A percentile compares a stretch with the other conserved stretches of the same genome.
These are phyloP conservation scores for Rhingia rostrata DNA, from an alignment of 2,888 invertebrate genomes.

Conservation along the genomic window DNA sequence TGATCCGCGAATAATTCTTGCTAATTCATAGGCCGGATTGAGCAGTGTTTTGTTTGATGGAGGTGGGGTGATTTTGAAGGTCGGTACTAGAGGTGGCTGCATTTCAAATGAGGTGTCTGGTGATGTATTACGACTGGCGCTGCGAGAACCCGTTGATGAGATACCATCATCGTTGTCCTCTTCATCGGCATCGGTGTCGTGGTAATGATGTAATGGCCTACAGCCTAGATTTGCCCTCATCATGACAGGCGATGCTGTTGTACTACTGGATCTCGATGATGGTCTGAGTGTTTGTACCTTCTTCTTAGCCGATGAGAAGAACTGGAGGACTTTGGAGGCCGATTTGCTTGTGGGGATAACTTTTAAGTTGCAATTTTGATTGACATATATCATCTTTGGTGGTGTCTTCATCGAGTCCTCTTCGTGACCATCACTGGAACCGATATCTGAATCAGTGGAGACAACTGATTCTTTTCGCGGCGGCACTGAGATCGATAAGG, in stretches of 20 bases:
- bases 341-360: conserved; percentile 78
- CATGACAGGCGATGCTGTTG: conserved; percentile 78
- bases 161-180: conserved; percentile 79
- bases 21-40: conserved; percentile 80
- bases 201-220: conserved; percentile 66
- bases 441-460: conserved; percentile 76
- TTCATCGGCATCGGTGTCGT: conserved; percentile 74
- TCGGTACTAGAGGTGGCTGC: conserved; percentile 81
- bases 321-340: conserved; percentile 79
- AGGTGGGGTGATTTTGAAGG: conserved; percentile 81
- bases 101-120: conserved; percentile 81
- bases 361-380: conserved; percentile 68
- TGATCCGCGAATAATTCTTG: conserved; percentile 80
- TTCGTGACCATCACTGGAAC: conserved; percentile 76
- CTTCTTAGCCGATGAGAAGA: conserved; percentile 80
- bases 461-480: conserved; percentile 51
- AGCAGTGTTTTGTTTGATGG: conserved; percentile 76
- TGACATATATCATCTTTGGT: conserved; percentile 75
- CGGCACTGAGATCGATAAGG: conserved; percentile 12
- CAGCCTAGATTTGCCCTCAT: conserved; percentile 75
- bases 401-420: conserved; percentile 59
- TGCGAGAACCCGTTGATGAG: conserved; percentile 77
- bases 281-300: conserved; percentile 70
- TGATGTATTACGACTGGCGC: conserved; percentile 77
- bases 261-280: conserved; percentile 72